phyloP scores from a whole-genome alignment of 2,797 vertebrate genomes.

The Nasua narica region DNA sequence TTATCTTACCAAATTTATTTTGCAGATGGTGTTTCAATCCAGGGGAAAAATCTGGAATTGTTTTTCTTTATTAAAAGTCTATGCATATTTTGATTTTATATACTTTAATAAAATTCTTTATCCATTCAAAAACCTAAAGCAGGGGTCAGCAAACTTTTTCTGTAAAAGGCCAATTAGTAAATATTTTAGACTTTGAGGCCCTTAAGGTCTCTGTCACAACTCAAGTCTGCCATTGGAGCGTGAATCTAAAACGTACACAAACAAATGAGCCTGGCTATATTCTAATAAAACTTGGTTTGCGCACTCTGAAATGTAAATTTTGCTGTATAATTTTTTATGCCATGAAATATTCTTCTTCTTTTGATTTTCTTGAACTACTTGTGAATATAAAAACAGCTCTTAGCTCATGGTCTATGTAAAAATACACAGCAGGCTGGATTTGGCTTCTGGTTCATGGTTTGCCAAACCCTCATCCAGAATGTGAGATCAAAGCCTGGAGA shows the following conservation, averaged over 20 bases:
- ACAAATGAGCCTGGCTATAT: not conserved
- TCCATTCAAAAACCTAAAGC: not conserved
- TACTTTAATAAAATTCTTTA: not conserved
- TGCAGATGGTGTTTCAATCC: not conserved
- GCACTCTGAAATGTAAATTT: constrained; percentile 7
- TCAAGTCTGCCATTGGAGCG: not conserved
- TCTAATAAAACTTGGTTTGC: not conserved
- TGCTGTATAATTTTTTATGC: not conserved
- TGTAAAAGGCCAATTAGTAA: not conserved
- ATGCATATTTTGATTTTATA: not conserved
- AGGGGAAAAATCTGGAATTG: not conserved
- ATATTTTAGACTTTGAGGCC: not conserved
- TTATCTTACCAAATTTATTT: not conserved
- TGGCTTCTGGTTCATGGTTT: not conserved
- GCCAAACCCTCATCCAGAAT: not conserved
- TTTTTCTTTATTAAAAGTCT: constrained; percentile 16
- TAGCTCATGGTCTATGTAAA: not conserved
- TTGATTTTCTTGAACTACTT: not conserved
- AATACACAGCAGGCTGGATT: not conserved
- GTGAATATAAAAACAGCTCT: not conserved
- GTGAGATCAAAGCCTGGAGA: not conserved
- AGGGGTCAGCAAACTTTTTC: not conserved
- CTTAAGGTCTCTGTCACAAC: not conserved
- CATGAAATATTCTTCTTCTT: not conserved
- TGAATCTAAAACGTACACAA: not conserved